These are phyloP conservation scores for Eidolon helvum DNA, from an alignment of 2,113 vertebrate species.

Conservation along the genomic window DNA sequence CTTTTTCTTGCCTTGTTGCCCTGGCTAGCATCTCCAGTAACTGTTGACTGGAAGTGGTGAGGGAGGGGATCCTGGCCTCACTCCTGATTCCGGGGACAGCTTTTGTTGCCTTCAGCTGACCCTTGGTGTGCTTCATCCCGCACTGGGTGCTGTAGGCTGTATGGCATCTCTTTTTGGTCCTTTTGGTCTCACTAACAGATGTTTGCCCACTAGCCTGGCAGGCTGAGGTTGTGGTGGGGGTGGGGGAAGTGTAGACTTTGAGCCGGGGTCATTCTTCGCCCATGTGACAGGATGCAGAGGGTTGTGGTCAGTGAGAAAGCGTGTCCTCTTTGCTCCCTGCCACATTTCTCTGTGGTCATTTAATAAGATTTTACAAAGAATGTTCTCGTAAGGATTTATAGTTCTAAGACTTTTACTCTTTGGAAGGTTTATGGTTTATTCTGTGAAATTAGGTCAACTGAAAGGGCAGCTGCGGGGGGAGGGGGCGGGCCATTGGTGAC, in stretches of 20 bases:
- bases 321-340: accelerated
- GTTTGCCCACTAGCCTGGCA: neutral
- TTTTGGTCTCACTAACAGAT: neutral
- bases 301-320: neutral
- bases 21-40: neutral
- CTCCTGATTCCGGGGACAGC: accelerated
- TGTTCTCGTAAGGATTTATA: neutral
- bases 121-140: accelerated
- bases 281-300: neutral
- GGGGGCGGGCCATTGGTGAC: neutral
- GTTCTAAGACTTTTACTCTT: neutral
- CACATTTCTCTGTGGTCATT: neutral
- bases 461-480: neutral
- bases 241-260: accelerated
- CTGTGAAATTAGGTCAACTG: conserved; percentile 23
- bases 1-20: neutral
- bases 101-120: accelerated
- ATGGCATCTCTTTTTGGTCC: neutral
- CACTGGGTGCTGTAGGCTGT: accelerated
- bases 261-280: neutral
- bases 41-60: accelerated
- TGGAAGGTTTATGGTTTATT: neutral
- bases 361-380: neutral
- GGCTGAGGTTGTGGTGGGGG: neutral
- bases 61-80: accelerated